Evolutionary conservation across 2,888 invertebrate genomes (phyloP).

Genomic region (Ametastegia equiseti): DNA sequence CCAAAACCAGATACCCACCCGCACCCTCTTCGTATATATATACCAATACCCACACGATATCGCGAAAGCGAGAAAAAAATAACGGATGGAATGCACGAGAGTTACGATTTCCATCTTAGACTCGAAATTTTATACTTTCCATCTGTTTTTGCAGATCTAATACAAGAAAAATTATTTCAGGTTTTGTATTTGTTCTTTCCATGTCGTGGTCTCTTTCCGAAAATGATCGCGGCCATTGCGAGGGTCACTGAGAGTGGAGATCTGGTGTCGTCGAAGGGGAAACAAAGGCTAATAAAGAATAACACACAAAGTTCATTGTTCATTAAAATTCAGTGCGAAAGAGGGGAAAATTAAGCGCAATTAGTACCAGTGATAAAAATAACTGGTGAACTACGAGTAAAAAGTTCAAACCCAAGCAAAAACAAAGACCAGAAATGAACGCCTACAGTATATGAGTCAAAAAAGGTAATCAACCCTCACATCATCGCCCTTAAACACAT

Average conservation of each 20-base stretch:
- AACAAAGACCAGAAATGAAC: not conserved
- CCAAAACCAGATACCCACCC: conserved; percentile 16
- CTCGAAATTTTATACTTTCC: not conserved
- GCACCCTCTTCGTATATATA: not conserved
- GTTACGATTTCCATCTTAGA: not conserved
- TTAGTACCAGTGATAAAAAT: not conserved
- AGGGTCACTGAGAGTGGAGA: not conserved
- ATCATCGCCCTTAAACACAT: not conserved
- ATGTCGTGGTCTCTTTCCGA: not conserved
- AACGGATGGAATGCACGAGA: not conserved
- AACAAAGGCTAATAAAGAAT: not conserved
- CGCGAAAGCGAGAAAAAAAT: not conserved
- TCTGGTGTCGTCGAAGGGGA: not conserved
- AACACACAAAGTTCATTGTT: not conserved
- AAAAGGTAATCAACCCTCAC: not conserved
- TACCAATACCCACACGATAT: no score
- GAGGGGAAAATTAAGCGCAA: not conserved
- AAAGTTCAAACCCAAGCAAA: not conserved
- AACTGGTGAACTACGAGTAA: not conserved
- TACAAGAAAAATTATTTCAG: not conserved
- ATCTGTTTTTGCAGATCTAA: not conserved
- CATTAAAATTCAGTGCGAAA: not conserved
- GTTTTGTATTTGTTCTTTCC: not conserved
- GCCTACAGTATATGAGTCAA: not conserved
- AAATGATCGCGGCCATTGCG: not conserved